These are phyloP conservation scores for Delphinus delphis DNA, from an alignment of 2,113 vertebrate species.

Conservation along the genomic window DNA sequence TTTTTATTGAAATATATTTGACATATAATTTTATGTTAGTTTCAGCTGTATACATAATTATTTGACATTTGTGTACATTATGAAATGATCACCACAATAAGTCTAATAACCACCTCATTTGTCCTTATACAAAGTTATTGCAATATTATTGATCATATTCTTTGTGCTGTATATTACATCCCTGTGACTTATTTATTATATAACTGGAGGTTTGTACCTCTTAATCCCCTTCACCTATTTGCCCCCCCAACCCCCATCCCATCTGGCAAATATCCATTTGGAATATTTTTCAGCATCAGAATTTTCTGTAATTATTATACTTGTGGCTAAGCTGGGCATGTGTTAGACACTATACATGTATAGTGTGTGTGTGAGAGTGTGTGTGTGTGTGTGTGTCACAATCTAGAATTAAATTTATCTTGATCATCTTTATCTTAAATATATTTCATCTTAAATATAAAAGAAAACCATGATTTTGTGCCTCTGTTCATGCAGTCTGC, in stretches of 20 bases:
- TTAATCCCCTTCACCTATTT: neutral
- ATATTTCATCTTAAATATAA: neutral
- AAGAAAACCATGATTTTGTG: neutral
- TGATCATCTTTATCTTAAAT: neutral
- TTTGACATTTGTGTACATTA: neutral
- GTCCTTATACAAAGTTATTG: neutral
- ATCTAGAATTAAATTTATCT: neutral
- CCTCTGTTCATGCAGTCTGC: neutral
- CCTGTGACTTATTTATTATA: neutral
- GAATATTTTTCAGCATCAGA: neutral
- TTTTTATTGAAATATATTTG: neutral
- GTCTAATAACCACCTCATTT: neutral
- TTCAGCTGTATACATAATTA: neutral
- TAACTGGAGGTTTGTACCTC: neutral
- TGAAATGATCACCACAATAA: neutral
- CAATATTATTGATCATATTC: neutral
- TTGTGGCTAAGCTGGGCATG: neutral
- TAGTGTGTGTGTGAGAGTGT: too few species aligned
- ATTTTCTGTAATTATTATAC: neutral
- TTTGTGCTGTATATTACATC: neutral
- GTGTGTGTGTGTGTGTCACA: neutral
- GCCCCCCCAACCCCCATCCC: neutral
- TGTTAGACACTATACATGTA: neutral
- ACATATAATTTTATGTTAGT: neutral
- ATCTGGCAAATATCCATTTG: neutral